Evolutionary conservation across 2,888 invertebrate genomes (phyloP), one percentile per base, ranked within the genome.

Genomic region (Sipha maydis): DNA sequence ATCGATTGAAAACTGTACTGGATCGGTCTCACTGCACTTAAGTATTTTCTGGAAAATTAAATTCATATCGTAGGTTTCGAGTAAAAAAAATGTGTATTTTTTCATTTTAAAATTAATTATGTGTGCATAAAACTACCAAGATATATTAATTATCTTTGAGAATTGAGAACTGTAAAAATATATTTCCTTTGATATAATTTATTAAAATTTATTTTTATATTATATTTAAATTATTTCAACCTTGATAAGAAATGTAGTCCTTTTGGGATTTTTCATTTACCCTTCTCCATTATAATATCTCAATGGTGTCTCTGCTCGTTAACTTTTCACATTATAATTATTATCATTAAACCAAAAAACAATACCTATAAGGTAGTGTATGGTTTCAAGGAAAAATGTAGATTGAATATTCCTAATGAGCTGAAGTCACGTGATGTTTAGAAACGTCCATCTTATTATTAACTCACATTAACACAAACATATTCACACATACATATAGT

Each of bases 391-490:
- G 28, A 83, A 54, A 78, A 85, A 48, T 17, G 14, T 85, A 34
- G 9, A 79, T 56, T 86, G 79, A 79, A 86, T 79, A 85, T 38
- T 79, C 73, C 25, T 79, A 79, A 86, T 73, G 86, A 28, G 56
- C 28, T 28, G 8, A n/a, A 79, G 79, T 86, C 86, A 86, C 86
- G 79, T 79, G 34, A 86, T 56, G 54, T 78, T 67, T 48, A 17
- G 71, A 79, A 86, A 71, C 56, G 79, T 79, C n/a, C 21, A 48
- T 86, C 56, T 71, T 73, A 79, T 86, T 86, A 79, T 78, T 69
- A 78, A 67, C 77, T 85, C 48, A 67, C 38, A 61, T 85, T 34
- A 9, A 48, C n/a, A 34, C 9, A 75, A 38, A 38, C 41, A 76
- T 2, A 73, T 31, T 9, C 38, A 48, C 76, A 3, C 25, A 41